Base-by-base conservation (phyloP, 2,797 vertebrate genomes). In the Anniella stebbinsi region DNA sequence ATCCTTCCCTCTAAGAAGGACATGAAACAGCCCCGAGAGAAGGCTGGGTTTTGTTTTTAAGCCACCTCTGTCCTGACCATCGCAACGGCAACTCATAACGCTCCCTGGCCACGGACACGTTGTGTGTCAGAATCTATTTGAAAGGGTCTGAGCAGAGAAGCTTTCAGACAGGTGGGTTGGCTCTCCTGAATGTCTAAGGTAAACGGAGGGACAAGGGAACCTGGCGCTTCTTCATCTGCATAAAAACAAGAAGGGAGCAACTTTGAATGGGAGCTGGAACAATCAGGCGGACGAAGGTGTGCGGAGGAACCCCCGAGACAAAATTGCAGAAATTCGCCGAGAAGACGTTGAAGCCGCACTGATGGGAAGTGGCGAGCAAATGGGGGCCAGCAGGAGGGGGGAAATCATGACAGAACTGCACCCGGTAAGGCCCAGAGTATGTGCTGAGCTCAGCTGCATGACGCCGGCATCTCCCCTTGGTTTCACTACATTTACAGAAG, bases 31-130 rank as follows among this genome's bases (percentile, higher is more conserved):
- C 48, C 81, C 69, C 0, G 0, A 80, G 0, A 69, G 87, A 92
- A 80, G 45, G 82, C 80, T 45, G 72, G n/a, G 88, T 88, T 90
- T 87, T 89, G 90, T 90, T 87, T 89, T 91, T 88, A 84, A 91
- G 87, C 17, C 66, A 57, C 17, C 33, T 86, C 78, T 45, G 12
- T 77, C 23, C 7, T 18, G 30, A 89, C 63, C 48, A 70, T 60
- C 75, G 91, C 3, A n/a, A 92, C 87, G 54, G 51, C 60, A 88
- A 77, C 11, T n/a, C 48, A 38, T 6, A 57, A 84, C 0, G 4
- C 82, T 51, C 30, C 21, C 66, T 70, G 45, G 48, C 30, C 84
- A 77, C 75, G 51, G 84, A 51, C 1, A 2, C 3, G 17, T 0
- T 0, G 75, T 90, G 75, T 89, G 69, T 33, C 66, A 23, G 81